Evolutionary conservation across 2,888 invertebrate genomes (phyloP), one percentile per base, ranked within the genome.

Genomic region (Minunthozetes semirufus): DNA sequence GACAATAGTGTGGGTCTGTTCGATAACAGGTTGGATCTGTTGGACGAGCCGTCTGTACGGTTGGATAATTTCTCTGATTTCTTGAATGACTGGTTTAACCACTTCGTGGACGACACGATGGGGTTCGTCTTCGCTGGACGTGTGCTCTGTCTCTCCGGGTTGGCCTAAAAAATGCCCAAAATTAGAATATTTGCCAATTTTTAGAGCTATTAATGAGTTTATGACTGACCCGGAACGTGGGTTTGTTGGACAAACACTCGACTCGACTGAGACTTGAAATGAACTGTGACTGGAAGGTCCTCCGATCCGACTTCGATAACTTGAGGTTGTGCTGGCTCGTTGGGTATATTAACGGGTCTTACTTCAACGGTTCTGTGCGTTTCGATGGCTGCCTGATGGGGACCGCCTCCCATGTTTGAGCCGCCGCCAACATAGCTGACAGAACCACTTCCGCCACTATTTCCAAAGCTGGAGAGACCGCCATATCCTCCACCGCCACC

Each of bases 221-320:
- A 9, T 15, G 22, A 17, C 27, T 8, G 38, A 73, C 73, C 73
- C 11, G 74, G 74, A 50, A 70, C 70, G 46, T 74, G 74, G 11
- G 74, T 74, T 70, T 74, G 74, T 71, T 74, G 74, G 29, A 74
- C 74, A 48, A 70, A 48, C 19, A 74, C 70, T 25, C 74, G 68
- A 56, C 74, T 74, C 22, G 74, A 74, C 27, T 74, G 74, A 13
- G 53, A 53, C 50, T 74, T 74, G 70, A 74, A 74, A 27, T 74
- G 74, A 15, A 74, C 74, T 15, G 59, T 70, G 1, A 74, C 74
- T 11, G 74, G 74, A 6, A 68, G 50, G 38, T 74, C 74, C 22
- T 74, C 74, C 4, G 70, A 68, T 11, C 50, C 50, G 2, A 74
- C 74, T 59, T 74, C 74, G 11, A 74, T 56, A 8, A 74, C 53